Evolutionary conservation across 2,888 invertebrate species (phyloP).

Genomic region (Trachelus tabidus): DNA sequence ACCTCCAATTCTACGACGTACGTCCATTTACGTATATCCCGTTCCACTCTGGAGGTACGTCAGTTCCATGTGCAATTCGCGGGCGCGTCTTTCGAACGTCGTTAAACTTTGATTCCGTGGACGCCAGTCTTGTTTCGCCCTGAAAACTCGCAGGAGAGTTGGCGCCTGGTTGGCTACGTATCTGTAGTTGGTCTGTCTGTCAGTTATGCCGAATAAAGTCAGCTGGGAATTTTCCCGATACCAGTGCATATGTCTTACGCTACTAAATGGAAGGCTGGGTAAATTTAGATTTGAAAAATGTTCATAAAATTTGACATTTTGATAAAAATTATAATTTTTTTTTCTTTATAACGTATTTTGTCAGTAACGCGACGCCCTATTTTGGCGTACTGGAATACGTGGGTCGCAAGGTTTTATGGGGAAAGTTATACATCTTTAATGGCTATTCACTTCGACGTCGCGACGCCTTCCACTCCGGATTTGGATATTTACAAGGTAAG

Average conservation of each 20-base stretch:
- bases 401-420: no score
- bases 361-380: no score
- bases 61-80: not conserved
- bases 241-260: rapidly evolving
- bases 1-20: not conserved
- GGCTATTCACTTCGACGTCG: not conserved
- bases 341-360: no score
- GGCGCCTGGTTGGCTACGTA: no score
- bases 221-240: not conserved
- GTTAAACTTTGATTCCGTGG: not conserved
- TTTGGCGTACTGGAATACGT: no score
- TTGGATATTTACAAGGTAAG: no score
- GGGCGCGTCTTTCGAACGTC: not conserved
- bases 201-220: not conserved
- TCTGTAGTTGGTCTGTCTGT: not conserved
- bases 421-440: no score
- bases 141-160: not conserved
- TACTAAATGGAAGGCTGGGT: not conserved
- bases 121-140: not conserved
- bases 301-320: not conserved
- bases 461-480: no score
- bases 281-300: not conserved
- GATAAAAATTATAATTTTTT: no score
- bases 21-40: not conserved
- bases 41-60: not conserved